Percentiles rank a stretch among this genome's conserved stretches.
Conservation (phyloP, 2,888 invertebrate species). For the Rhodophaea formosa region DNA sequence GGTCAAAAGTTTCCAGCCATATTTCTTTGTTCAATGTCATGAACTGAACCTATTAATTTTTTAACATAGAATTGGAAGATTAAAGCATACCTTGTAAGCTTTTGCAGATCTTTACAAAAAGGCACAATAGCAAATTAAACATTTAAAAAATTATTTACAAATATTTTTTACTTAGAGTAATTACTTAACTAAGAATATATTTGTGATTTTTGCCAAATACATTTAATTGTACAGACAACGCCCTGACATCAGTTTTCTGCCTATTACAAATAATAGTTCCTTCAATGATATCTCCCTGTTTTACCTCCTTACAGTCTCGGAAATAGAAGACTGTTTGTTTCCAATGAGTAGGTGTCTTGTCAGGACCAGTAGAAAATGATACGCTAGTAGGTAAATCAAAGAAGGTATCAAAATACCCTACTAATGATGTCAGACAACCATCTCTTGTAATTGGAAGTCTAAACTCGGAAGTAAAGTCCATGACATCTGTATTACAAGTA, state of each 20-base stretch:
- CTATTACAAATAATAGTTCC: constrained; percentile 89
- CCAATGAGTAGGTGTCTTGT: constrained; percentile 91
- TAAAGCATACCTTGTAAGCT: neutral
- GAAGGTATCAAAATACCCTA: constrained; percentile 95
- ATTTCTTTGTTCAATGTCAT: no score
- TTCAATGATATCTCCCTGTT: constrained; percentile 82
- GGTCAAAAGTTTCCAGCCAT: no score
- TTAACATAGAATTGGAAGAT: neutral
- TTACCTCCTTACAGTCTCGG: constrained; percentile 85
- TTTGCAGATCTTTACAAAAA: constrained; percentile 14
- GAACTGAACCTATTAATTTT: neutral
- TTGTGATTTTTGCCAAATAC: constrained; percentile 82
- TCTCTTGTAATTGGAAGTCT: constrained; percentile 82
- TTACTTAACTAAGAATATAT: constrained; percentile 84
- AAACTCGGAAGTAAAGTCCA: constrained; percentile 87
- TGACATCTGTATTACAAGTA: constrained; percentile 85
- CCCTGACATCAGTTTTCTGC: constrained; percentile 87
- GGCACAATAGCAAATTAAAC: constrained; percentile 14
- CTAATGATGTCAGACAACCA: constrained; percentile 88
- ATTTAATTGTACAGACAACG: constrained; percentile 85
- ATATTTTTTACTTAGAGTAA: constrained; percentile 10
- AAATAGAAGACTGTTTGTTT: constrained; percentile 95
- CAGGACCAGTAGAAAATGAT: constrained; percentile 90
- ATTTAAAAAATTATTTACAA: neutral
- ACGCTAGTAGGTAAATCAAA: constrained; percentile 87